Percentiles rank a stretch among this genome's conserved stretches.
phyloP scores from a whole-genome alignment of 1,140 invertebrate species.

The Drosophila carrolli region DNA sequence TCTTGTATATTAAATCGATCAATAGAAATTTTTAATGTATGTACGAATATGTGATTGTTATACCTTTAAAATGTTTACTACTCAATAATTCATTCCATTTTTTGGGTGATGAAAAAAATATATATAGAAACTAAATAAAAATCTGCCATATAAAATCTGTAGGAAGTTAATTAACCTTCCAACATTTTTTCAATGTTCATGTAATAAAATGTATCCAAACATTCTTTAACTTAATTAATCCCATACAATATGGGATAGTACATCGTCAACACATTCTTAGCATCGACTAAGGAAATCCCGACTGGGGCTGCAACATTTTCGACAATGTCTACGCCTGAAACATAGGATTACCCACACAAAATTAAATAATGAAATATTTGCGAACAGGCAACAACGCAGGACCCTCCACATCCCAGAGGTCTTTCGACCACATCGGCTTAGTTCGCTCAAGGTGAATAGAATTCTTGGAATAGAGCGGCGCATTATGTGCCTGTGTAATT shows the following conservation, averaged over 20 bases:
- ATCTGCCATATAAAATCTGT: neutral
- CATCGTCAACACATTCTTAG: slow-evolving; percentile 15
- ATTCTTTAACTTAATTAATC: slow-evolving; percentile 37
- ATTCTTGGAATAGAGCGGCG: slow-evolving; percentile 55
- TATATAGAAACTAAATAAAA: no score
- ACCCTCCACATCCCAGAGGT: slow-evolving; percentile 1
- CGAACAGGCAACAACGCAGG: slow-evolving; percentile 16
- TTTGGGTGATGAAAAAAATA: neutral
- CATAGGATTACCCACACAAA: slow-evolving; percentile 25
- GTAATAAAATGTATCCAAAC: slow-evolving; percentile 20
- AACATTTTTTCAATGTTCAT: neutral
- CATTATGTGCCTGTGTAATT: slow-evolving; percentile 72
- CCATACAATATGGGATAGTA: slow-evolving; percentile 6
- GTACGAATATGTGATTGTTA: no score
- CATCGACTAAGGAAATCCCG: slow-evolving; percentile 16
- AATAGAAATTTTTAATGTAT: no score
- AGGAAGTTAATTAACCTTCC: slow-evolving; percentile 17
- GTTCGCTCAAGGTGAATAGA: slow-evolving; percentile 45
- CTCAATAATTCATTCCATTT: no score
- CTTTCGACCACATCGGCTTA: slow-evolving; percentile 5
- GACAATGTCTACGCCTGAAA: slow-evolving; percentile 17
- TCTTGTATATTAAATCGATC: no score
- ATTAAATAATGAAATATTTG: slow-evolving; percentile 70
- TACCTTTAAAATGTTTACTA: no score
- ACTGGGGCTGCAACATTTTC: slow-evolving; percentile 10